Base-by-base conservation (phyloP, 2,888 invertebrate species). In the Hypomecis atomaria region DNA sequence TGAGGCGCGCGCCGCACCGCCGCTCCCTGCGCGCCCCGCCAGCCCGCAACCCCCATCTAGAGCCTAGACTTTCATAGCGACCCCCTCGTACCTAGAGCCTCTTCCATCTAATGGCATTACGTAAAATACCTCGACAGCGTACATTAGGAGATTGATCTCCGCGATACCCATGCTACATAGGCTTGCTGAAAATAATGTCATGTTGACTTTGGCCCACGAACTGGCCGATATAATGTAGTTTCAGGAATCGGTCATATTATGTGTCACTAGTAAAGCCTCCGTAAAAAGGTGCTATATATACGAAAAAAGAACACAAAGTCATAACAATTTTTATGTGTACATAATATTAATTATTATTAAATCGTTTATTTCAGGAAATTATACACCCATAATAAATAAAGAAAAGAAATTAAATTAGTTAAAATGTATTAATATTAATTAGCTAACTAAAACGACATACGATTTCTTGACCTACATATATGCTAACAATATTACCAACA, bases 1-100 rank as follows among this genome's bases (percentile, higher is more conserved):
- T 90, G 90, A 88, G 81, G 87, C 87, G 90, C 89, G 89, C 89
- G 88, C 87, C 88, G 88, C 86, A 71, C 82, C 70, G 74, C 82
- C 85, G 74, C 78, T 67, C 71, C 73, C 73, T 68, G 72, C 66
- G 61, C 77, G 77, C 79, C 79, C 78, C 78, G 82, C 75, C 76
- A 76, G 84, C 75, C 78, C 75, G 45, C 74, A 73, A 69, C 73
- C 71, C 65, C 65, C 70, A 68, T 63, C 71, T 71, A 72, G 70
- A 85, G 83, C 85, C 85, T 88, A 87, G 85, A 86, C 85, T 84
- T 82, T 75, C 68, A 76, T 73, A 65, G 47, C 74, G 67, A 79
- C 77, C 75, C 80, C 74, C 70, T 71, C 69, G 65, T 62, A 66
- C 66, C 75, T 71, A 73, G 66, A 68, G 56, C 70, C 68, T 62